Base-by-base conservation (phyloP, 37 sponge, comb jelly and placozoan genomes). In the Beroe forskalii region DNA sequence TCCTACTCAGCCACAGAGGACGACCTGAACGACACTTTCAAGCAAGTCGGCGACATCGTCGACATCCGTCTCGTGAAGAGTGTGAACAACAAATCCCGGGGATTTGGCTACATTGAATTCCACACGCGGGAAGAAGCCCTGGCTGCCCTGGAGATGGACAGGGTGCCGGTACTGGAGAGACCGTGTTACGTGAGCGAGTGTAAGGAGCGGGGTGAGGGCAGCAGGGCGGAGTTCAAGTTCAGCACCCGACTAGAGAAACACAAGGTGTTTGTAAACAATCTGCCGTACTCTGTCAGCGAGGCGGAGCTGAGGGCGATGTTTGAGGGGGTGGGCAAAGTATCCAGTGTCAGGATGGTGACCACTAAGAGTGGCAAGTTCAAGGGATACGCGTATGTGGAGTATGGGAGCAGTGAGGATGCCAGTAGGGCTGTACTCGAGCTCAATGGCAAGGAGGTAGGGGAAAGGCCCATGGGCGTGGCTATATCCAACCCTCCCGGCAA, bases 351-450 rank as follows among this genome's bases (percentile, higher is more conserved):
- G 27, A 80, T 80, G 86, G 86, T 80, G 0, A 80, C 86, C 28
- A 80, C 86, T 0, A 80, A 80, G 55, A 80, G 86, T 80, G 86
- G 86, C 27, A 80, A 80, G 86, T 80, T 80, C 55, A 80, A 80
- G 55, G 86, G 86, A 4, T 80, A 42, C 40, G 55, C 55, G 2
- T 80, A 80, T 42, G 86, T 80, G 9, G 86, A 80, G 55, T 80
- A 80, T 42, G 27, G 48, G 43, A 38, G 40, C 31, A 44, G 55
- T n/a, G 86, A 41, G 27, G 37, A 35, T 23, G 86, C 86, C n/a
- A 80, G 40, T 25, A 80, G 35, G 35, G 86, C 86, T 14, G 40
- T 80, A 6, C 55, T 80, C 23, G 86, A 80, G 40, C 55, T 80
- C 9, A 80, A 80, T 42, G 86, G 35, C 4, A 80, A 40, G 22